A percentile compares a stretch with the other conserved stretches of the same genome.
Conservation (phyloP, 2,797 vertebrate species). For the Phrynocephalus forsythii region DNA sequence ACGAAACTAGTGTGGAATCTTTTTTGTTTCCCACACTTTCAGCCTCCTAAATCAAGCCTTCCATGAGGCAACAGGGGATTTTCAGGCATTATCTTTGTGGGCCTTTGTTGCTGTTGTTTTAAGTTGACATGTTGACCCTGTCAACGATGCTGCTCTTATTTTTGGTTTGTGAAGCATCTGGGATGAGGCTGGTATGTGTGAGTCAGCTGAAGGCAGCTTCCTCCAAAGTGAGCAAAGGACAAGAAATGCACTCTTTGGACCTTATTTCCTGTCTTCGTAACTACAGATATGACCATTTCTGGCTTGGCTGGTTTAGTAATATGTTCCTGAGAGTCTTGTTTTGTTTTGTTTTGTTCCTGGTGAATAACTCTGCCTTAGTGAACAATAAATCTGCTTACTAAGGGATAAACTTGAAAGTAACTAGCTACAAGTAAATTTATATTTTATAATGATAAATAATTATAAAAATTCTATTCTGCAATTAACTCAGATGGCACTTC, state of each 20-base stretch:
- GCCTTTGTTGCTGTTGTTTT: neutral
- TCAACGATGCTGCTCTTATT: neutral
- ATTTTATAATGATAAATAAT: no score
- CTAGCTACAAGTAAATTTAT: neutral
- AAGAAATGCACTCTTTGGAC: neutral
- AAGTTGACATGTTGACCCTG: neutral
- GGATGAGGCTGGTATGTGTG: conserved; percentile 5
- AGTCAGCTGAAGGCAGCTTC: conserved; percentile 11
- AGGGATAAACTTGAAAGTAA: neutral
- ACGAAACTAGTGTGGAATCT: conserved; percentile 59
- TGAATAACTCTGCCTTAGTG: neutral
- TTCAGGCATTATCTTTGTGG: neutral
- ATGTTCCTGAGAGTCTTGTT: neutral
- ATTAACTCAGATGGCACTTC: no score
- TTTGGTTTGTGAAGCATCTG: neutral
- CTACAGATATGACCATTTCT: neutral
- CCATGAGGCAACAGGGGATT: conserved; percentile 41
- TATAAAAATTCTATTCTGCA: neutral
- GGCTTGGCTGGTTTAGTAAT: neutral
- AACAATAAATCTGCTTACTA: neutral
- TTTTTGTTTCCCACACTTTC: conserved; percentile 54
- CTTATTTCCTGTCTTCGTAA: conserved; percentile 30
- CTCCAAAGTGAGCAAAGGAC: conserved; percentile 27
- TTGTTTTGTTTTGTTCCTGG: neutral
- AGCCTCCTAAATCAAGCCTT: conserved; percentile 51